Evolutionary conservation across 2,888 invertebrate species (phyloP).

Genomic region (Perizoma flavofasciatum): DNA sequence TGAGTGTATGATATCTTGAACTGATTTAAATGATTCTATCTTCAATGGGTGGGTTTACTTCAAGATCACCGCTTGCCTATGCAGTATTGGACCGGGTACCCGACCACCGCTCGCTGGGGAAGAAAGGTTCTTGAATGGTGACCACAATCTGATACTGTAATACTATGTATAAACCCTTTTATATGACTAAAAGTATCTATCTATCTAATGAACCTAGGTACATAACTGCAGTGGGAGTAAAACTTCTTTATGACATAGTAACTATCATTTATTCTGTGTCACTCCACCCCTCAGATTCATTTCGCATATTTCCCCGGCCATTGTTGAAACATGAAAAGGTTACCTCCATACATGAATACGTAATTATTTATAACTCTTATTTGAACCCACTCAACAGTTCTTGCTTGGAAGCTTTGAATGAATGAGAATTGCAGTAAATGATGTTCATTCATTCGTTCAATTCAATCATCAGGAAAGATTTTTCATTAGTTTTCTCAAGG

Average conservation of each 20-base stretch:
- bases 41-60: too few species aligned
- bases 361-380: constrained; percentile 47
- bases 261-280: constrained; percentile 13
- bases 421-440: constrained; percentile 4
- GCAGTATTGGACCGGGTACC: too few species aligned
- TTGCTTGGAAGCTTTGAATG: constrained; percentile 6
- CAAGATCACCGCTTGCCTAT: too few species aligned
- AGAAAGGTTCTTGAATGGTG: too few species aligned
- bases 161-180: too few species aligned
- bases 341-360: constrained; percentile 49
- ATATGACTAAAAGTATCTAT: too few species aligned
- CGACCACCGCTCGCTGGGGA: too few species aligned
- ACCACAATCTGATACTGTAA: too few species aligned
- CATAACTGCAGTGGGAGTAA: too few species aligned
- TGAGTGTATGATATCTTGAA: too few species aligned
- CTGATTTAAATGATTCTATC: too few species aligned
- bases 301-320: constrained; percentile 38
- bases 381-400: constrained; percentile 10
- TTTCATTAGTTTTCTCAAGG: background rate
- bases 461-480: constrained; percentile 1
- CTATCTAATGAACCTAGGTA: too few species aligned
- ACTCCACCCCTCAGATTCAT: constrained; percentile 31
- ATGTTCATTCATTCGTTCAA: constrained; percentile 15
- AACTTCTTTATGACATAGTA: background rate
- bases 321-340: constrained; percentile 41